Conservation (phyloP, 2,113 vertebrate species). For the Sebastes schlegelii region DNA sequence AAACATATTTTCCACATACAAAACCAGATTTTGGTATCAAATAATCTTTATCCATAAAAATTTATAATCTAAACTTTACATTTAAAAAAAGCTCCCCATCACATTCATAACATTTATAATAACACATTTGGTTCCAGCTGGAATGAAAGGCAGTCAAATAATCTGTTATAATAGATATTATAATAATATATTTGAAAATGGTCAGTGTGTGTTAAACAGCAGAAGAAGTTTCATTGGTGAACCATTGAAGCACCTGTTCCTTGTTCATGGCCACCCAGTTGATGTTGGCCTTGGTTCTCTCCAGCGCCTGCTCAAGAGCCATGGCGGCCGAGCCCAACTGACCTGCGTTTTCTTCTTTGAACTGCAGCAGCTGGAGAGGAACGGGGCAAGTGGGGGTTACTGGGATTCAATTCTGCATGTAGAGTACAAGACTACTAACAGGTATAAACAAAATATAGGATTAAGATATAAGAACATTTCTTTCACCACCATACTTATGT, state of each 20-base stretch:
- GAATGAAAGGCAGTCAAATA: background rate
- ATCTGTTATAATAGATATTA: background rate
- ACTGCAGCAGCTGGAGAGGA: slow-evolving; percentile 86
- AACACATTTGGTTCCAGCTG: background rate
- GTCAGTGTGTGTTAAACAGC: background rate
- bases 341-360: slow-evolving; percentile 79
- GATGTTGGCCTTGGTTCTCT: slow-evolving; percentile 88
- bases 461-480: background rate
- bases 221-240: slow-evolving; percentile 10
- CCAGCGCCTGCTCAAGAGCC: slow-evolving; percentile 87
- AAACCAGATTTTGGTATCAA: slow-evolving; percentile 8
- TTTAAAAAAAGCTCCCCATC: slow-evolving; percentile 1
- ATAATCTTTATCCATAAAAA: slow-evolving; percentile 39
- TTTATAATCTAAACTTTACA: slow-evolving; percentile 30
- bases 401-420: background rate
- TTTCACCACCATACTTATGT: background rate
- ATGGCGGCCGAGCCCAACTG: slow-evolving; percentile 81
- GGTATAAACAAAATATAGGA: background rate
- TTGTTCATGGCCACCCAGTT: slow-evolving; percentile 88
- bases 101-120: slow-evolving; percentile 13
- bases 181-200: too few species aligned
- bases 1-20: slow-evolving; percentile 5
- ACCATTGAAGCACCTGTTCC: slow-evolving; percentile 79
- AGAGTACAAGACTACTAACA: background rate
- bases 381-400: background rate